Conservation (phyloP, 1,140 invertebrate genomes). For the Pristionchus pacificus region DNA sequence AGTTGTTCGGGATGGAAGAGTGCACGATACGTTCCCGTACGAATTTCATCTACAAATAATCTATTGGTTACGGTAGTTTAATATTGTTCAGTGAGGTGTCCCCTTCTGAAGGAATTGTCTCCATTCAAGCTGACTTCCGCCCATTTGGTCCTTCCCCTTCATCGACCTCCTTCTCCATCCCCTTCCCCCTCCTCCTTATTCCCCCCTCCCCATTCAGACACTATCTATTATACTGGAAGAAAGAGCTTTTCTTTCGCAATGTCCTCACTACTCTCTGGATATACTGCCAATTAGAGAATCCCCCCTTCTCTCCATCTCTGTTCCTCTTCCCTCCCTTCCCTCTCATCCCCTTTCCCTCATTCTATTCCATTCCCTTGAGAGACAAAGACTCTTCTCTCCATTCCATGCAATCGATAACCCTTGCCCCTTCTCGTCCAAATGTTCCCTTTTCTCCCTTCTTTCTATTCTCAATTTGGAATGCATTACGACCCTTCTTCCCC, state of each 20-base stretch:
- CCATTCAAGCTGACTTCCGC: constrained; percentile 6
- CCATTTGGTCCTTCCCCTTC: constrained; percentile 8
- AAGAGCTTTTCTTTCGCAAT: too few relatives aligned
- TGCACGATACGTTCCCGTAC: constrained; percentile 66
- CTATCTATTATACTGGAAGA: too few relatives aligned
- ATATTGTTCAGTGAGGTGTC: not conserved
- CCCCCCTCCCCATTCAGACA: not conserved
- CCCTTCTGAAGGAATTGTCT: constrained; percentile 23
- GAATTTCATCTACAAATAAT: constrained; percentile 64
- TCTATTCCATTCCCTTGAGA: not conserved
- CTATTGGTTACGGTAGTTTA: constrained; percentile 6
- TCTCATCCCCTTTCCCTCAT: too few relatives aligned
- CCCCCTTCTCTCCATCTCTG: not conserved
- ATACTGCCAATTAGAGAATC: too few relatives aligned
- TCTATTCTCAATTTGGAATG: too few relatives aligned
- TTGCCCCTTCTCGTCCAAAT: too few relatives aligned
- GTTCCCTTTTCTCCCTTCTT: too few relatives aligned
- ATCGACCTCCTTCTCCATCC: not conserved
- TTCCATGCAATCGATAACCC: too few relatives aligned
- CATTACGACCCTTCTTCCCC: too few relatives aligned
- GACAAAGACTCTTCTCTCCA: not conserved
- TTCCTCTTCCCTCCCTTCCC: too few relatives aligned
- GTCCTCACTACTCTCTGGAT: too few relatives aligned
- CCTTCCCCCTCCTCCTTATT: too few relatives aligned
- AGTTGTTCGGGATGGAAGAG: constrained; percentile 67